A percentile compares a stretch with the other conserved stretches of the same genome.
Evolutionary conservation across 2,888 invertebrate species (phyloP).

Genomic region (Ennomos fuscantarius): DNA sequence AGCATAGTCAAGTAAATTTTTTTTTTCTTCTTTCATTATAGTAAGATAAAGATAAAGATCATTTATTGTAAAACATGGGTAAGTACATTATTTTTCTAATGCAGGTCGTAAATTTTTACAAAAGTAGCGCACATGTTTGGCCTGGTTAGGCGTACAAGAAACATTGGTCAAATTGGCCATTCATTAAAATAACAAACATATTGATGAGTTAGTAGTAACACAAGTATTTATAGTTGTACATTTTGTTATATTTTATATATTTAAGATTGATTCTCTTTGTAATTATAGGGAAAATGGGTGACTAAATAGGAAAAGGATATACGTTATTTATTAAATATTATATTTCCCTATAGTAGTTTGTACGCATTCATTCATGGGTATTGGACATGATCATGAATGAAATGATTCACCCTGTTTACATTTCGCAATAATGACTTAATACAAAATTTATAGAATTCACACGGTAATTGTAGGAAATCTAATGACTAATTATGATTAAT

Average conservation of each 20-base stretch:
- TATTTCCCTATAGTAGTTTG: conserved; percentile 20
- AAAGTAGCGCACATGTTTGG: too few relatives aligned
- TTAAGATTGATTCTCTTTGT: conserved; percentile 18
- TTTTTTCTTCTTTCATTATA: too few relatives aligned
- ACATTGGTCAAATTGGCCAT: too few relatives aligned
- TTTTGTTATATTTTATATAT: not conserved
- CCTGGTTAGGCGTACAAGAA: too few relatives aligned
- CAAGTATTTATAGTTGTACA: too few relatives aligned
- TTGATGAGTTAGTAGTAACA: too few relatives aligned
- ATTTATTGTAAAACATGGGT: too few relatives aligned
- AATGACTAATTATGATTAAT: conserved; percentile 35
- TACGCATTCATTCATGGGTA: conserved; percentile 30
- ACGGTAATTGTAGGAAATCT: conserved; percentile 32
- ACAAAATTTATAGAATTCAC: conserved; percentile 31
- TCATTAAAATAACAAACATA: too few relatives aligned
- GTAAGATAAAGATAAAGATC: too few relatives aligned
- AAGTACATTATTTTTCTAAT: too few relatives aligned
- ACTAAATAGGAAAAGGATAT: conserved; percentile 41
- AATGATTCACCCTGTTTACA: conserved; percentile 38
- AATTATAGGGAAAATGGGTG: conserved; percentile 35
- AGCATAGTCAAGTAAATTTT: too few relatives aligned
- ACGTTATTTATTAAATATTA: conserved; percentile 20
- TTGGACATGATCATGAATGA: conserved; percentile 14
- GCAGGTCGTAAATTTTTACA: too few relatives aligned
- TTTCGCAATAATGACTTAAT: conserved; percentile 25